phyloP scores from a whole-genome alignment of 2,113 vertebrate genomes.

The Pyxicephalus adspersus region DNA sequence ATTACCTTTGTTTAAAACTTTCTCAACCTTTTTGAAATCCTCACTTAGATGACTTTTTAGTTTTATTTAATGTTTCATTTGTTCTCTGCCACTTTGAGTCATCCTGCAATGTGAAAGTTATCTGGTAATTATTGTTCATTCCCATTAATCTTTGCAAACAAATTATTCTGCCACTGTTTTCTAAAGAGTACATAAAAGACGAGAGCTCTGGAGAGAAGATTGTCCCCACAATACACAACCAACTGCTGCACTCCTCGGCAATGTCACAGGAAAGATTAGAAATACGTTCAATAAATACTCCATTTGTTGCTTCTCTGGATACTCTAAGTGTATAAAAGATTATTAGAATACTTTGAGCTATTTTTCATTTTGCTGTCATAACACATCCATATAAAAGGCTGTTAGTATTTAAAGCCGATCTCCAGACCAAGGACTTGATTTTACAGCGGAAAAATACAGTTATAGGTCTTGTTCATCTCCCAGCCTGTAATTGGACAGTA shows the following conservation, averaged over 20 bases:
- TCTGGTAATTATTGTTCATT: slow-evolving; percentile 37
- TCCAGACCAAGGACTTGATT: too few species aligned
- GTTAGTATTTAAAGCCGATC: not conserved
- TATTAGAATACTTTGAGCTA: not conserved
- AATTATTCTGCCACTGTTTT: slow-evolving; percentile 30
- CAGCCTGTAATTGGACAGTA: too few species aligned
- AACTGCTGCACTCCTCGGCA: not conserved
- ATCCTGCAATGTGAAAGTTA: slow-evolving; percentile 9
- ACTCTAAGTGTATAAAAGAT: not conserved
- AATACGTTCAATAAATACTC: not conserved
- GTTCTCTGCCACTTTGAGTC: slow-evolving; percentile 10
- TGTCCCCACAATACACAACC: not conserved
- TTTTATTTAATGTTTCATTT: not conserved
- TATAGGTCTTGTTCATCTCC: too few species aligned
- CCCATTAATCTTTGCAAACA: slow-evolving; percentile 39
- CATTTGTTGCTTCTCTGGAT: not conserved
- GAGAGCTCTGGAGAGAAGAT: not conserved
- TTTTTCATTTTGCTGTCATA: not conserved
- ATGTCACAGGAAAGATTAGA: slow-evolving; percentile 24
- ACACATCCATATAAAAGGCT: not conserved
- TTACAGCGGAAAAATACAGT: too few species aligned
- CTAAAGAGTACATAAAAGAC: slow-evolving; percentile 33
- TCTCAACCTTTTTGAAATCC: not conserved
- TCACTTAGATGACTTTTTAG: slow-evolving; percentile 7
- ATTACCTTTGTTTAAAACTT: slow-evolving; percentile 27